These are phyloP conservation scores for Dioctria linearis DNA, from an alignment of 2,888 invertebrate species.

Conservation along the genomic window DNA sequence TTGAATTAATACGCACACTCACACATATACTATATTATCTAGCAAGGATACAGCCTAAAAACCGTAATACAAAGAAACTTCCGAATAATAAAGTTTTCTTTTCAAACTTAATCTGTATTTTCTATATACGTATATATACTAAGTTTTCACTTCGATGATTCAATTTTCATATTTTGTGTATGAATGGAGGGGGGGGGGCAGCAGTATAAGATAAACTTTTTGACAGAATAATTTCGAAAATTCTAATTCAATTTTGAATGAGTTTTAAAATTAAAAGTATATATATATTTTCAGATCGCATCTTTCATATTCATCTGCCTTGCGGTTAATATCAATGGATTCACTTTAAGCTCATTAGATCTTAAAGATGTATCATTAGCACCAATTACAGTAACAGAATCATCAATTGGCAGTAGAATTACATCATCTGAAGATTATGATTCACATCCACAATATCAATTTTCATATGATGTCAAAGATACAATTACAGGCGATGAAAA, in stretches of 20 bases:
- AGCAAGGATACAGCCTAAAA: too few species aligned
- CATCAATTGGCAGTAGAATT: not conserved
- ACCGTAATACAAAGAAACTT: too few species aligned
- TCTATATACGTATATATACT: too few species aligned
- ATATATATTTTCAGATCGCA: slow-evolving; percentile 17
- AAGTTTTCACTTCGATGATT: too few species aligned
- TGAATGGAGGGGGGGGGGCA: too few species aligned
- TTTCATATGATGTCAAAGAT: slow-evolving; percentile 62
- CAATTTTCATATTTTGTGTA: too few species aligned
- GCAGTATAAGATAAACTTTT: too few species aligned
- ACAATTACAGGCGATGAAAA: slow-evolving; percentile 63
- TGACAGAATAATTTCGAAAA: too few species aligned
- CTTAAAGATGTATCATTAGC: slow-evolving; percentile 34
- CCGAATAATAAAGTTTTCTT: too few species aligned
- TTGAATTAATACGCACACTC: too few species aligned
- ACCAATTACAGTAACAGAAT: slow-evolving; percentile 36
- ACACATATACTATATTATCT: too few species aligned
- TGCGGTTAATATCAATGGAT: slow-evolving; percentile 37
- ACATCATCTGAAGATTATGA: slow-evolving; percentile 61
- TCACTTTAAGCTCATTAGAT: slow-evolving; percentile 31
- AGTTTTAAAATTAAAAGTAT: not conserved
- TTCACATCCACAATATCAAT: slow-evolving; percentile 61
- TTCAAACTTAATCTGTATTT: too few species aligned
- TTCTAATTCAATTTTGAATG: not conserved
- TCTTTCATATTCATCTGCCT: slow-evolving; percentile 25